These are phyloP conservation scores for Prionailurus viverrinus DNA, from an alignment of 2,113 vertebrate species.

Conservation along the genomic window DNA sequence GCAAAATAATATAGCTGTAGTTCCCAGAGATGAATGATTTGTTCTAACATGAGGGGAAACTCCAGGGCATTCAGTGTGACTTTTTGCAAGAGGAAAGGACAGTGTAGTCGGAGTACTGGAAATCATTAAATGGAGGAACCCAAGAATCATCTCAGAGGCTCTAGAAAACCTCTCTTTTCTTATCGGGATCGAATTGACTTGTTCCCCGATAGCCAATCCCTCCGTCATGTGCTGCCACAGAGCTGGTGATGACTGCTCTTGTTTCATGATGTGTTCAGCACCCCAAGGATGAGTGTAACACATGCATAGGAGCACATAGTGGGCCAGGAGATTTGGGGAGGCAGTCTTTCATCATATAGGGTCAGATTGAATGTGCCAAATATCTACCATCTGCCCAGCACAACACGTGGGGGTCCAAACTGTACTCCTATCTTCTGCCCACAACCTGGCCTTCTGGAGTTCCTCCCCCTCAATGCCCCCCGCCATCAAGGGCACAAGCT, in stretches of 20 bases:
- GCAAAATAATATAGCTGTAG: neutral
- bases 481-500: neutral
- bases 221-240: neutral
- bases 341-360: neutral
- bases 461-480: neutral
- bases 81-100: neutral
- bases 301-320: fast-evolving
- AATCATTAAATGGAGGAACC: neutral
- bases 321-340: neutral
- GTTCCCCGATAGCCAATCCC: neutral
- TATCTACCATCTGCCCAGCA: neutral
- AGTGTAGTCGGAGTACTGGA: neutral
- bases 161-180: neutral
- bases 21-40: neutral
- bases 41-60: neutral
- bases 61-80: neutral
- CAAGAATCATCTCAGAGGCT: neutral
- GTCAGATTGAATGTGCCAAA: neutral
- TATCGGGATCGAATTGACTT: neutral
- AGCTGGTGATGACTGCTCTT: neutral
- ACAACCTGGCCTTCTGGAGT: neutral
- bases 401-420: neutral
- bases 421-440: neutral
- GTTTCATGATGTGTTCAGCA: fast-evolving
- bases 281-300: neutral